phyloP scores from a whole-genome alignment of 2,888 invertebrate genomes.

The Augiades crinisus region DNA sequence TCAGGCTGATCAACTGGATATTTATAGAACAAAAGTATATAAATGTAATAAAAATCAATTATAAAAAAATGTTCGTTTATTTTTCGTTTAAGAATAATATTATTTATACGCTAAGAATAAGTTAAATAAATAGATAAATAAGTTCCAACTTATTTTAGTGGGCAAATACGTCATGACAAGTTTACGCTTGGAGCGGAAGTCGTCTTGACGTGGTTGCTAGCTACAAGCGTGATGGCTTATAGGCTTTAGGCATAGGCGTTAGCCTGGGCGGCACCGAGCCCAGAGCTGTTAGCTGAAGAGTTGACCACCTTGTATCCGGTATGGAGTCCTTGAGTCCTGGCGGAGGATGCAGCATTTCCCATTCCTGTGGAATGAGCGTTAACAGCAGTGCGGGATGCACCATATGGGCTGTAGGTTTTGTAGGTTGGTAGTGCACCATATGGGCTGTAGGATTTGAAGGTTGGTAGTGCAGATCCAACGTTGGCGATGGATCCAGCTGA shows the following conservation, averaged over 20 bases:
- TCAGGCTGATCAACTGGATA: not conserved
- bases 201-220: conserved; percentile 70
- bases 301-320: conserved; percentile 53
- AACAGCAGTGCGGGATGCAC: conserved; percentile 46
- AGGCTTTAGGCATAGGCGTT: conserved; percentile 54
- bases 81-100: conserved; percentile 16
- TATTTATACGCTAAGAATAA: conserved; percentile 11
- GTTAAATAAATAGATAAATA: conserved; percentile 44
- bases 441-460: conserved; percentile 25
- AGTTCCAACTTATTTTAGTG: conserved; percentile 32
- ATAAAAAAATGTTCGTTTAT: conserved; percentile 6
- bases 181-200: conserved; percentile 48
- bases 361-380: conserved; percentile 52
- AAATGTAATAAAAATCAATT: not conserved
- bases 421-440: too few relatives aligned
- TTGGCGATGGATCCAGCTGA: conserved; percentile 35
- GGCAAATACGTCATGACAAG: conserved; percentile 76
- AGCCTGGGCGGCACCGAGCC: conserved; percentile 55
- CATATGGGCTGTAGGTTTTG: conserved; percentile 27
- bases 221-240: conserved; percentile 37
- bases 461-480: conserved; percentile 30
- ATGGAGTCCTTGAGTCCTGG: conserved; percentile 49
- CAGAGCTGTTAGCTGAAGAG: conserved; percentile 51
- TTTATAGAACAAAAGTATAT: not conserved
- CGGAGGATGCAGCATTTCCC: conserved; percentile 55